Conservation (phyloP, 2,888 invertebrate genomes). For the Drosophila ochracea region DNA sequence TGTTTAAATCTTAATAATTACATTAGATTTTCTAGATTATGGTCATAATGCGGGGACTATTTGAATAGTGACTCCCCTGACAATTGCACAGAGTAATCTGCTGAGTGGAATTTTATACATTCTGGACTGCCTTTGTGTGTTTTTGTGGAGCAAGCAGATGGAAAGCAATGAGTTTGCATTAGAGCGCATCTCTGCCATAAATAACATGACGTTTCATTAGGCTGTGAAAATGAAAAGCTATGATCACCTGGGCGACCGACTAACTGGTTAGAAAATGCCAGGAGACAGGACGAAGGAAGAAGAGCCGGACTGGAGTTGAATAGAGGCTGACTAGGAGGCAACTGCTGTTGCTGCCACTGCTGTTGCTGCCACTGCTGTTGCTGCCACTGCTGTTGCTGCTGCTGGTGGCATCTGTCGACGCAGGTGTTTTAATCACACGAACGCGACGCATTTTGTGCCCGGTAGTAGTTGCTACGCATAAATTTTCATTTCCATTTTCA, state of each 20-base stretch:
- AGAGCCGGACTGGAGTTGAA: slow-evolving; percentile 4
- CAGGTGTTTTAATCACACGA: slow-evolving; percentile 70
- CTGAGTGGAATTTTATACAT: slow-evolving; percentile 19
- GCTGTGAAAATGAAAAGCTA: slow-evolving; percentile 72
- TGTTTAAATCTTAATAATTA: slow-evolving; percentile 3
- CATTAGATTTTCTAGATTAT: not conserved
- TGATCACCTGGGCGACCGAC: slow-evolving; percentile 59
- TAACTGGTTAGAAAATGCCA: slow-evolving; percentile 16
- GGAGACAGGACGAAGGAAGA: not conserved
- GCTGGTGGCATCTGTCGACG: slow-evolving; percentile 60
- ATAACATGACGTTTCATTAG: slow-evolving; percentile 79
- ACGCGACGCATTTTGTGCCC: slow-evolving; percentile 59
- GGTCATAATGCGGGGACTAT: not conserved
- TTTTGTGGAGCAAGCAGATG: slow-evolving; percentile 43
- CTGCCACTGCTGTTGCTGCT: slow-evolving; percentile 11
- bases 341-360: slow-evolving; percentile 19
- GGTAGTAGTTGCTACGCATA: slow-evolving; percentile 60
- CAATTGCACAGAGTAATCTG: slow-evolving; percentile 25
- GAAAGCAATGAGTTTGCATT: slow-evolving; percentile 76
- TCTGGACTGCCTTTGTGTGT: slow-evolving; percentile 22
- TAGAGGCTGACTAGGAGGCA: slow-evolving; percentile 11
- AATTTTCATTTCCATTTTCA: slow-evolving; percentile 81
- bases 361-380: slow-evolving; percentile 16
- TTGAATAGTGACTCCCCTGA: not conserved
- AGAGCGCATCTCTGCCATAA: slow-evolving; percentile 71